Evolutionary conservation across 2,797 vertebrate genomes (phyloP).

Genomic region (Artibeus lituratus): DNA sequence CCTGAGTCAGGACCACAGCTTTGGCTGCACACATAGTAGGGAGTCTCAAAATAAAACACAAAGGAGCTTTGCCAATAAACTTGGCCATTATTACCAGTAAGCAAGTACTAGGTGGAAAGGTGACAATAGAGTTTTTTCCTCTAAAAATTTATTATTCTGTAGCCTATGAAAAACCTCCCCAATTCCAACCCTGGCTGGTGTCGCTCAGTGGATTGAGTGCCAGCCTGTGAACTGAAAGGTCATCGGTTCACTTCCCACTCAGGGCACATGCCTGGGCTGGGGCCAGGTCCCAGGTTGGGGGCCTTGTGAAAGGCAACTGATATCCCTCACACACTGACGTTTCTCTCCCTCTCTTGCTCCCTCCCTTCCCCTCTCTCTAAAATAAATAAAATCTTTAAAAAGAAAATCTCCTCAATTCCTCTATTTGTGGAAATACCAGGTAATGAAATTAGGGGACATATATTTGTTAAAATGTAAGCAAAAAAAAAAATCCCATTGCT

Average conservation of each 20-base stretch:
- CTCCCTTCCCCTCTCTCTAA: no score
- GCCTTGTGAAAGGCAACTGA: no score
- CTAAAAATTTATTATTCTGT: not conserved
- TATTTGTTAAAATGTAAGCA: not conserved
- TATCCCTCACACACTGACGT: no score
- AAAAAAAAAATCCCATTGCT: not conserved
- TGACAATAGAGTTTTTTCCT: not conserved
- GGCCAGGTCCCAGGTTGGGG: no score
- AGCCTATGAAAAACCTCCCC: not conserved
- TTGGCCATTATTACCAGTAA: not conserved
- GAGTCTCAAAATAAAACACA: not conserved
- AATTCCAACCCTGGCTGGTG: no score
- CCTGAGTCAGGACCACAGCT: not conserved
- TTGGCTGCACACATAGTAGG: not conserved
- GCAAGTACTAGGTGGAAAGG: not conserved
- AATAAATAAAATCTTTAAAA: no score
- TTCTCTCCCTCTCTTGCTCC: no score
- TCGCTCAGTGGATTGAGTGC: no score
- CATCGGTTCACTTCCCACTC: no score
- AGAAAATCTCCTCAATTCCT: not conserved
- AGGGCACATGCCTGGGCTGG: no score
- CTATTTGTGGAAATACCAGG: not conserved
- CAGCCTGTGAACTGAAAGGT: no score
- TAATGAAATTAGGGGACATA: not conserved
- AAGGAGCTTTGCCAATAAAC: not conserved